Percentiles rank a stretch among this genome's conserved stretches.
phyloP scores from a whole-genome alignment of 2,113 vertebrate genomes.

The Phaethon lepturus region DNA sequence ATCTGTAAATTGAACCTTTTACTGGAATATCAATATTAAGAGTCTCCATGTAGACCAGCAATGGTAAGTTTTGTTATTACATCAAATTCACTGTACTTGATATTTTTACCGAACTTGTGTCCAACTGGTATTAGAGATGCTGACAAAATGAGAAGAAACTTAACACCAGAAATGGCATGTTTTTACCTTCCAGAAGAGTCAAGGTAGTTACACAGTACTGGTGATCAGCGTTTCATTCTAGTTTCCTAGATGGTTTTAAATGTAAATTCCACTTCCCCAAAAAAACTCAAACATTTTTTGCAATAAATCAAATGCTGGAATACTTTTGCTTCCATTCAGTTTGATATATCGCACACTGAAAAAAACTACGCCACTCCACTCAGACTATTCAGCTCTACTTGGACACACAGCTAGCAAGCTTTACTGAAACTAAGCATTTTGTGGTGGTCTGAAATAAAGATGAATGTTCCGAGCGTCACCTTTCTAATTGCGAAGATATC shows the following conservation, averaged over 20 bases:
- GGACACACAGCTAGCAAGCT: not conserved
- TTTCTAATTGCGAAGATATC: not conserved
- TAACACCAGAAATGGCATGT: not conserved
- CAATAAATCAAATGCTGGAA: not conserved
- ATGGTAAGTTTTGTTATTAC: not conserved
- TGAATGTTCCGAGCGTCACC: not conserved
- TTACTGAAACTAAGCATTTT: not conserved
- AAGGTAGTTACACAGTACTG: not conserved
- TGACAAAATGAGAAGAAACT: not conserved
- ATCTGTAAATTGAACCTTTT: not conserved
- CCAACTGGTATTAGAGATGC: rapidly evolving
- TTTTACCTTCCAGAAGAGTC: not conserved
- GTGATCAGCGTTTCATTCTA: not conserved
- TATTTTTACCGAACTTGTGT: not conserved
- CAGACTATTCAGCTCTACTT: not conserved
- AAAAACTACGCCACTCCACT: not conserved
- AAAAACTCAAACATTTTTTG: not conserved
- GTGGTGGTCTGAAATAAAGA: not conserved
- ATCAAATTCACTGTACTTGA: not conserved
- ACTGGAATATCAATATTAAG: not conserved
- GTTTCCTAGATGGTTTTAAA: not conserved
- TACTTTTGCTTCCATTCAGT: not conserved
- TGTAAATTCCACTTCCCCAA: not conserved
- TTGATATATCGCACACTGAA: not conserved
- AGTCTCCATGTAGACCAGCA: not conserved